Conservation (phyloP, 2,113 vertebrate genomes). For the Dendrocopos noguchii region DNA sequence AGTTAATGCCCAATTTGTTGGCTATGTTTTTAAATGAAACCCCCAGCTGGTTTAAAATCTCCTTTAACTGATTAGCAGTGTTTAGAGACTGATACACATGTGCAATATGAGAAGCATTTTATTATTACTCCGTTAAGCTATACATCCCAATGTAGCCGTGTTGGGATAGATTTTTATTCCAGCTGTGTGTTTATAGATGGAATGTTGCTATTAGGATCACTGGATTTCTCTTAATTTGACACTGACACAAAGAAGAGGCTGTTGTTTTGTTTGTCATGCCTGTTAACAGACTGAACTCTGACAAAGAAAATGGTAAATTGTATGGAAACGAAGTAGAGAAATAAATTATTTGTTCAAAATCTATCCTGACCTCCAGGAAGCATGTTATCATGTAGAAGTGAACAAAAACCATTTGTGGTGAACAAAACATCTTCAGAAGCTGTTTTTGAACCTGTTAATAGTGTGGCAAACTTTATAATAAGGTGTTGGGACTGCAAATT, state of each 20-base stretch:
- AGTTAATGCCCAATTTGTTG: background rate
- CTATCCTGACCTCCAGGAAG: background rate
- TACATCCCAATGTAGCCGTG: background rate
- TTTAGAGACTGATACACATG: background rate
- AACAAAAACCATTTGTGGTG: background rate
- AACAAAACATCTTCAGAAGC: background rate
- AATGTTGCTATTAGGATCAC: background rate
- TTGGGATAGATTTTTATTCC: background rate
- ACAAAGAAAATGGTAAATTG: background rate
- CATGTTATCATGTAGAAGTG: background rate
- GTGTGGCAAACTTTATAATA: background rate
- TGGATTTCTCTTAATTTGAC: background rate
- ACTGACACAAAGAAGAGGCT: background rate
- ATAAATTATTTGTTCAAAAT: background rate
- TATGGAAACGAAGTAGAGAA: background rate
- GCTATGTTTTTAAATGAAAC: background rate
- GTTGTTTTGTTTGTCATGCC: background rate
- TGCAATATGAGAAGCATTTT: background rate
- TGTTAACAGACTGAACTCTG: background rate
- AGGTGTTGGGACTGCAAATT: background rate
- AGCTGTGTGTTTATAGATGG: background rate
- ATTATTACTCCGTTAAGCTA: background rate
- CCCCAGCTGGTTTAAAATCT: background rate
- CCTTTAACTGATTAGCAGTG: background rate
- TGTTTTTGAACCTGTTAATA: background rate